A percentile compares a stretch with the other conserved stretches of the same genome.
These are phyloP conservation scores for Epicauta chinensis DNA, from an alignment of 1,140 invertebrate species.

Conservation along the genomic window DNA sequence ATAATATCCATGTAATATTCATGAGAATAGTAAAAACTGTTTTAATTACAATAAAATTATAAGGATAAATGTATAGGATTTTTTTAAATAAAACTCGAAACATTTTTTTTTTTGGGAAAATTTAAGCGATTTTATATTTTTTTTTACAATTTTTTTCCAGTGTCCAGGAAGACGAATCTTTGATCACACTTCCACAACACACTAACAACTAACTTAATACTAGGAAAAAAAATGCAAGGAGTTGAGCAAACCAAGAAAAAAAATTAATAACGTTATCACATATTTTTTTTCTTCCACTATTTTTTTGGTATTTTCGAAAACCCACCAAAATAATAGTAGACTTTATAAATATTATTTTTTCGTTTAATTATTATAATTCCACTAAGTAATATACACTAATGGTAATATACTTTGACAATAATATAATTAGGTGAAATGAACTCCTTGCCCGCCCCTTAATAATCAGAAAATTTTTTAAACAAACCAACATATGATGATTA, in stretches of 20 bases:
- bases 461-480: constrained; percentile 8
- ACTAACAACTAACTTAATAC: constrained; percentile 34
- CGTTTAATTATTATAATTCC: constrained; percentile 11
- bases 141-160: constrained; percentile 33
- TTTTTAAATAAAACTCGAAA: no score
- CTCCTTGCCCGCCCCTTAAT: constrained; percentile 2
- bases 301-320: no score
- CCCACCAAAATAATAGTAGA: no score
- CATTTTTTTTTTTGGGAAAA: no score
- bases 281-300: constrained; percentile 13
- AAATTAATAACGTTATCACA: constrained; percentile 30
- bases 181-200: constrained; percentile 36
- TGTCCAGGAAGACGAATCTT: constrained; percentile 33
- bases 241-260: constrained; percentile 27
- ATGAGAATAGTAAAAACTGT: no score
- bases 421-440: constrained; percentile 4
- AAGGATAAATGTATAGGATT: no score
- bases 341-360: constrained; percentile 14
- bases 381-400: constrained; percentile 5
- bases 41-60: no score
- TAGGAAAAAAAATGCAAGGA: constrained; percentile 32
- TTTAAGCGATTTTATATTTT: constrained; percentile 23
- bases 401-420: constrained; percentile 5
- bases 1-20: no score
- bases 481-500: constrained; percentile 11